Evolutionary conservation across 2,888 invertebrate species (phyloP).

Genomic region (Xestia sexstrigata): DNA sequence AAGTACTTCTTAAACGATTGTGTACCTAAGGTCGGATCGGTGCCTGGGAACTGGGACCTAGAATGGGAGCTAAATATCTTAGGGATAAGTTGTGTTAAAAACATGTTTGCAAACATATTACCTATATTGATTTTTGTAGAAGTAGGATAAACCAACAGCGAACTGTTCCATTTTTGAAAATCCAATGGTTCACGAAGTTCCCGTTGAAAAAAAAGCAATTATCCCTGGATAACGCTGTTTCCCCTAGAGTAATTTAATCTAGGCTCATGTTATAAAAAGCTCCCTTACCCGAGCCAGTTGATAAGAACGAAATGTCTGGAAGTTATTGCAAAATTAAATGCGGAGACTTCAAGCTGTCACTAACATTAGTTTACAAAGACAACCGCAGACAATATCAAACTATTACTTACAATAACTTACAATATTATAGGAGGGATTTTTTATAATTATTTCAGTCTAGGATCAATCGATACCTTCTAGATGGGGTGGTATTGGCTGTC

Average conservation of each 20-base stretch:
- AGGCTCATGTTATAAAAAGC: not conserved
- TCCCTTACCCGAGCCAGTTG: not conserved
- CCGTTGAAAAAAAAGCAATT: not conserved
- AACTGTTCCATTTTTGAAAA: not conserved
- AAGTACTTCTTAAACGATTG: conserved; percentile 18
- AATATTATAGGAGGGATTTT: not conserved
- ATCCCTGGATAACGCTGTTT: not conserved
- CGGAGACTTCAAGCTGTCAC: conserved; percentile 11
- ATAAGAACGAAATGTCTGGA: conserved; percentile 6
- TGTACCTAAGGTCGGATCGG: not conserved
- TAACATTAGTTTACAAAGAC: conserved; percentile 6
- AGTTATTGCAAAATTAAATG: conserved; percentile 8
- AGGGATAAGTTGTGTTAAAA: not conserved
- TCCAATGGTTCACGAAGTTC: not conserved
- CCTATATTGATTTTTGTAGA: no score
- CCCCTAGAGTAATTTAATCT: not conserved
- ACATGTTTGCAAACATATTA: not conserved
- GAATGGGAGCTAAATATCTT: not conserved
- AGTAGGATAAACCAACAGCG: no score
- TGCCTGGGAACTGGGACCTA: conserved; percentile 18
- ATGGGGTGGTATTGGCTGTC: not conserved
- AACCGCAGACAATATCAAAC: not conserved
- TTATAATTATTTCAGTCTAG: not conserved
- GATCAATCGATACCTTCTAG: not conserved
- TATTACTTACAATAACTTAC: not conserved